Percentiles rank a stretch among this genome's conserved stretches.
phyloP scores from a whole-genome alignment of 1,140 invertebrate genomes.

The Drosophila mojavensis region DNA sequence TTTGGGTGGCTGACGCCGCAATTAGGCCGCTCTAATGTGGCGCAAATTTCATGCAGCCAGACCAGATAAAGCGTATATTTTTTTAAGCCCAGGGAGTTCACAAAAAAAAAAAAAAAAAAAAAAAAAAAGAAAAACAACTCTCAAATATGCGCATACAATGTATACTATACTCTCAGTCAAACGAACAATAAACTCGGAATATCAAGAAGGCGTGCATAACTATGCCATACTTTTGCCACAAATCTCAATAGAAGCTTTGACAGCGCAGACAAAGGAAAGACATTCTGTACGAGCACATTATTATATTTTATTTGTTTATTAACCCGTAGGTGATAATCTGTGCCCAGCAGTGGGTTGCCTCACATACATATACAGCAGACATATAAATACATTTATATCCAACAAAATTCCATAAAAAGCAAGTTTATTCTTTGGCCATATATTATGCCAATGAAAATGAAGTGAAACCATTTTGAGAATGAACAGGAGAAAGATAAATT shows the following conservation, averaged over 20 bases:
- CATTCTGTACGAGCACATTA: background rate
- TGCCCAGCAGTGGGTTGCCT: background rate
- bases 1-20: constrained; percentile 58
- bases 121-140: too few species aligned
- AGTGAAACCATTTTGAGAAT: too few species aligned
- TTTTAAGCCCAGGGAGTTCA: background rate
- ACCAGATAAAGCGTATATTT: background rate
- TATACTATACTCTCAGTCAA: background rate
- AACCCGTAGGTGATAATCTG: background rate
- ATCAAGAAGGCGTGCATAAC: constrained; percentile 36
- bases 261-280: background rate
- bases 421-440: too few species aligned
- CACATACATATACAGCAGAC: too few species aligned
- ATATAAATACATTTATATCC: too few species aligned
- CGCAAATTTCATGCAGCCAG: constrained; percentile 30
- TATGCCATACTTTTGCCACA: constrained; percentile 67
- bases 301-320: constrained; percentile 5
- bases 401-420: too few species aligned
- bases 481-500: too few species aligned
- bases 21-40: constrained; percentile 71
- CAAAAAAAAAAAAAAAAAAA: background rate
- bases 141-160: background rate
- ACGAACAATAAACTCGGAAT: background rate
- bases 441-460: too few species aligned
- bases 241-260: constrained; percentile 69